Percentiles rank a stretch among this genome's conserved stretches.
Conservation (phyloP, 2,113 vertebrate genomes). For the Naja naja region DNA sequence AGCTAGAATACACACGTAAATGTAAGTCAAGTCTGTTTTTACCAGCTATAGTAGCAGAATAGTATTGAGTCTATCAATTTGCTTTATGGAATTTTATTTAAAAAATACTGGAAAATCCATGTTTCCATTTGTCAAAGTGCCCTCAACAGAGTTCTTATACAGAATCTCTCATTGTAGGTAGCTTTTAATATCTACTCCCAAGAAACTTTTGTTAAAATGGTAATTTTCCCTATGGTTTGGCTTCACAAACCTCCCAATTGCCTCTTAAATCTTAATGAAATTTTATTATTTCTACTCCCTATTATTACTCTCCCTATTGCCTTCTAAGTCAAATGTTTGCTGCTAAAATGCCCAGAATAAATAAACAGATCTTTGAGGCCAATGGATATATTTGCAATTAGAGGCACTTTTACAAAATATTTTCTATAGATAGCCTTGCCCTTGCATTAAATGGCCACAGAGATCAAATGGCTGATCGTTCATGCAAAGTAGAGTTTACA, state of each 20-base stretch:
- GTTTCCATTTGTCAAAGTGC: background rate
- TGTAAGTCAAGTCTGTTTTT: background rate
- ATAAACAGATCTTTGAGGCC: background rate
- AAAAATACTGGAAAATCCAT: background rate
- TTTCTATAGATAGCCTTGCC: background rate
- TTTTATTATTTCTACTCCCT: background rate
- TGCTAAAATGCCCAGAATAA: background rate
- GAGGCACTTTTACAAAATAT: background rate
- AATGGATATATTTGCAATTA: background rate
- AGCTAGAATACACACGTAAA: background rate
- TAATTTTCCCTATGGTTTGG: background rate
- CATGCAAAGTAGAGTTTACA: background rate
- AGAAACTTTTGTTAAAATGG: background rate
- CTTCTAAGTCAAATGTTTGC: background rate
- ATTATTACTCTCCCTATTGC: background rate
- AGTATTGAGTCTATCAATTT: background rate
- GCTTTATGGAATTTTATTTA: background rate
- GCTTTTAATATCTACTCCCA: background rate
- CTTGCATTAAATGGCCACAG: background rate
- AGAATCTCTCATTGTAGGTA: background rate
- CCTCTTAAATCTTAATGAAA: background rate
- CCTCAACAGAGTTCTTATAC: background rate
- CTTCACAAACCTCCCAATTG: background rate
- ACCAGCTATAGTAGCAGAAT: background rate
- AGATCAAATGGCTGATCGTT: background rate